Percentiles rank a stretch among this genome's conserved stretches.
Conservation (phyloP, 2,797 vertebrate species). For the Gallirallus australis region DNA sequence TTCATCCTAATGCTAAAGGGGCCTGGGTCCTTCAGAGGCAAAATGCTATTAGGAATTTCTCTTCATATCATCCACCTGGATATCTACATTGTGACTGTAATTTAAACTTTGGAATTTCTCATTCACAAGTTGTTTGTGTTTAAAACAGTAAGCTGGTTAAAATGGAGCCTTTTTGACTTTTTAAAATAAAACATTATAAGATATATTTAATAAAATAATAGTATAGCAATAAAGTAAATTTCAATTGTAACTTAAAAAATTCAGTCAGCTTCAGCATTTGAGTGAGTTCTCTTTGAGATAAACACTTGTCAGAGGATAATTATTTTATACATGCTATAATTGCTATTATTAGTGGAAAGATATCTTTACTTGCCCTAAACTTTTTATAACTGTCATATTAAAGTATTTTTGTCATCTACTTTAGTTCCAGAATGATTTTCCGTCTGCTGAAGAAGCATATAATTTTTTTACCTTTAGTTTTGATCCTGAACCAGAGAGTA, state of each 20-base stretch:
- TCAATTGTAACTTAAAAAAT: neutral
- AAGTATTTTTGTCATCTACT: neutral
- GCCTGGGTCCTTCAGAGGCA: neutral
- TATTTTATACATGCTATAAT: neutral
- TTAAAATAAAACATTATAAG: neutral
- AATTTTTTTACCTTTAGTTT: constrained; percentile 95
- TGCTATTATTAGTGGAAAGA: neutral
- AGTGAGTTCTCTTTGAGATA: neutral
- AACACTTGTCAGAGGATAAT: neutral
- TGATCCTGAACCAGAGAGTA: constrained; percentile 83
- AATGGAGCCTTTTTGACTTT: neutral
- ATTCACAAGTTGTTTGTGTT: neutral
- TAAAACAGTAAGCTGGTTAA: neutral
- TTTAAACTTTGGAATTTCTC: neutral
- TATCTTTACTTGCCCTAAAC: neutral
- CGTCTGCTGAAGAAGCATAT: constrained; percentile 89
- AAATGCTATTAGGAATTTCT: neutral
- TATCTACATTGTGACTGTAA: neutral
- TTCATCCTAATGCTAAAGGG: neutral
- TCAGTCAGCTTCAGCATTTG: neutral
- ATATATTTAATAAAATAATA: neutral
- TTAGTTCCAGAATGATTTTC: constrained; percentile 81
- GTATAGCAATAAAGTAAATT: neutral
- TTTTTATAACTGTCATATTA: neutral
- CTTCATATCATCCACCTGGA: neutral